phyloP scores from a whole-genome alignment of 1,140 invertebrate genomes.

The Aphidius ervi region DNA sequence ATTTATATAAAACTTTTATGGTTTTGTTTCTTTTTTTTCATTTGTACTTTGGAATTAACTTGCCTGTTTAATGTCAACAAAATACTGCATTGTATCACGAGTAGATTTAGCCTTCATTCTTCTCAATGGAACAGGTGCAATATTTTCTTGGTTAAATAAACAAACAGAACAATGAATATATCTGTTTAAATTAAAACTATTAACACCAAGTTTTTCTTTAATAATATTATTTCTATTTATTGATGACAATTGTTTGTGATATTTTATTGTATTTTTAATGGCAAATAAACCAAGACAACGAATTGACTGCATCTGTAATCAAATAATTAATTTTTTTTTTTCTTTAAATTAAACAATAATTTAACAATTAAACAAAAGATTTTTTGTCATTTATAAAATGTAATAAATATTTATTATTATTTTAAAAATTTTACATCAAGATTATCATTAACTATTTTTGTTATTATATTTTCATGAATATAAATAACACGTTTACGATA shows the following conservation, averaged over 20 bases:
- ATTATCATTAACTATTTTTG: slow-evolving; percentile 38
- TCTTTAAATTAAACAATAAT: neutral
- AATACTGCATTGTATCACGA: slow-evolving; percentile 53
- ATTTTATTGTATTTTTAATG: slow-evolving; percentile 17
- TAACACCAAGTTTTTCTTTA: slow-evolving; percentile 3
- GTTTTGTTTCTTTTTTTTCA: slow-evolving; percentile 14
- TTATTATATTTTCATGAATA: slow-evolving; percentile 46
- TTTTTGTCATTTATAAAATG: neutral
- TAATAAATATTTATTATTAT: slow-evolving; percentile 19
- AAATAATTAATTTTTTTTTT: slow-evolving; percentile 18
- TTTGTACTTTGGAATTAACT: slow-evolving; percentile 24
- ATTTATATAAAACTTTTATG: slow-evolving; percentile 2
- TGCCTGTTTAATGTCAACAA: slow-evolving; percentile 63
- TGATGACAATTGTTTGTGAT: slow-evolving; percentile 14
- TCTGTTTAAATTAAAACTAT: neutral
- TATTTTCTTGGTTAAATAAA: slow-evolving; percentile 17
- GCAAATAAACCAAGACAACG: slow-evolving; percentile 20
- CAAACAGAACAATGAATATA: slow-evolving; percentile 17
- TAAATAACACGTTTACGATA: slow-evolving; percentile 42
- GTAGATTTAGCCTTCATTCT: slow-evolving; percentile 55
- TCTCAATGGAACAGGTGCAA: slow-evolving; percentile 43
- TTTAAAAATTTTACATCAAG: slow-evolving; percentile 36
- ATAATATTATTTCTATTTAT: neutral
- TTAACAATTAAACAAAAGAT: neutral
- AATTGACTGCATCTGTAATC: slow-evolving; percentile 37